Evolutionary conservation across 2,113 vertebrate genomes (phyloP).

Genomic region (Apaloderma vittatum): DNA sequence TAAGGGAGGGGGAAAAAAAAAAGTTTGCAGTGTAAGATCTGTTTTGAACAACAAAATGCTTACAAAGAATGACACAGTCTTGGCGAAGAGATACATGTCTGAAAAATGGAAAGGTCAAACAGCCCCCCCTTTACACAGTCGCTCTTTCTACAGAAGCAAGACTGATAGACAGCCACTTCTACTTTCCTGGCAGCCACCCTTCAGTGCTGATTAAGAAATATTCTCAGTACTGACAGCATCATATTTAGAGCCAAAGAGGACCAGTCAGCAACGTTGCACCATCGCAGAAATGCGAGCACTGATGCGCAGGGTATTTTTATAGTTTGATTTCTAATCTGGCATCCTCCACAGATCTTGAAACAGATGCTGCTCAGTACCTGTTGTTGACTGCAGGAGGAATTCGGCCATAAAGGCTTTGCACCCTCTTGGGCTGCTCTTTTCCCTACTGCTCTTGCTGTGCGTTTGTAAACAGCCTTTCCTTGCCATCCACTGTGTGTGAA

Average conservation of each 20-base stretch:
- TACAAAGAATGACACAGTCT: slow-evolving; percentile 45
- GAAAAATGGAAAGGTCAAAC: slow-evolving; percentile 61
- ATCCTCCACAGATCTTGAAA: not conserved
- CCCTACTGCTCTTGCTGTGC: not conserved
- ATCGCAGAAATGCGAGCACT: not conserved
- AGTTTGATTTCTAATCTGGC: not conserved
- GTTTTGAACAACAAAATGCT: slow-evolving; percentile 62
- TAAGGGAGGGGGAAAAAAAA: not conserved
- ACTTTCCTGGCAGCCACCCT: slow-evolving; percentile 63
- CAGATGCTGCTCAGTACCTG: not conserved
- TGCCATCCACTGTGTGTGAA: not conserved
- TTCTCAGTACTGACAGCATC: slow-evolving; percentile 65
- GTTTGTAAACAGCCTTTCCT: slow-evolving; percentile 17
- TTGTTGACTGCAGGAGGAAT: not conserved
- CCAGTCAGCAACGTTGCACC: slow-evolving; percentile 21
- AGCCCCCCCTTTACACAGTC: not conserved
- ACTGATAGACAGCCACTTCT: slow-evolving; percentile 58
- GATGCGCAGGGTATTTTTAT: not conserved
- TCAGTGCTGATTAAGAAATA: slow-evolving; percentile 69
- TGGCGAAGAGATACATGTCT: slow-evolving; percentile 38
- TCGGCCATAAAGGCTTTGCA: not conserved
- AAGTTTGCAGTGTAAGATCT: slow-evolving; percentile 1
- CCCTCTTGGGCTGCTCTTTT: not conserved
- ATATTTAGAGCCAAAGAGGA: slow-evolving; percentile 47
- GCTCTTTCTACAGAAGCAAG: slow-evolving; percentile 27